phyloP scores from a whole-genome alignment of 2,888 invertebrate genomes.

The Drosophila neutralis region DNA sequence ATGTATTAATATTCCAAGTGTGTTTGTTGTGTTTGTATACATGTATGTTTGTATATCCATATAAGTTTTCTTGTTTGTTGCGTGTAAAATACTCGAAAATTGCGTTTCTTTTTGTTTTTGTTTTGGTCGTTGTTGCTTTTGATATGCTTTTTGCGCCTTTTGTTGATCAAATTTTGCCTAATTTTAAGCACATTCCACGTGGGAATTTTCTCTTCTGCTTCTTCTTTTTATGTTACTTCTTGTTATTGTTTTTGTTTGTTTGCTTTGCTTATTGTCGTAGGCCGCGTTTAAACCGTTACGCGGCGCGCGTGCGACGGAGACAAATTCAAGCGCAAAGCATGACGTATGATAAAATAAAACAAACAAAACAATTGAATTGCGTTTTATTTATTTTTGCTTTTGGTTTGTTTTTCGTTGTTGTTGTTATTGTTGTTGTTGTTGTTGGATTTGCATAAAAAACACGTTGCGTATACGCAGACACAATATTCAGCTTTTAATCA shows the following conservation, averaged over 20 bases:
- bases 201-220: slow-evolving; percentile 16
- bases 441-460: slow-evolving; percentile 17
- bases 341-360: slow-evolving; percentile 21
- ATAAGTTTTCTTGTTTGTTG: slow-evolving; percentile 6
- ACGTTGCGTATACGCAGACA: slow-evolving; percentile 59
- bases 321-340: slow-evolving; percentile 30
- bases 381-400: slow-evolving; percentile 7
- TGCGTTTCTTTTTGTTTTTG: slow-evolving; percentile 25
- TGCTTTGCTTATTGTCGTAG: slow-evolving; percentile 60
- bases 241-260: slow-evolving; percentile 21
- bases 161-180: slow-evolving; percentile 30
- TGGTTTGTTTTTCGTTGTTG: slow-evolving; percentile 9
- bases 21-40: slow-evolving; percentile 9
- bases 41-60: slow-evolving; percentile 17
- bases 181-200: slow-evolving; percentile 30
- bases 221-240: slow-evolving; percentile 2
- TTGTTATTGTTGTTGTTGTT: slow-evolving; percentile 12
- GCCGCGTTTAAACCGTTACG: slow-evolving; percentile 48
- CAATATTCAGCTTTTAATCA: slow-evolving; percentile 19
- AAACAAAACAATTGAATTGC: slow-evolving; percentile 17
- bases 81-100: slow-evolving; percentile 42
- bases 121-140: slow-evolving; percentile 30
- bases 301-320: slow-evolving; percentile 34
- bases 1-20: slow-evolving; percentile 9
- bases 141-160: slow-evolving; percentile 47